Conservation (phyloP, 2,797 vertebrate genomes). For the Toxotes lorentzi region DNA sequence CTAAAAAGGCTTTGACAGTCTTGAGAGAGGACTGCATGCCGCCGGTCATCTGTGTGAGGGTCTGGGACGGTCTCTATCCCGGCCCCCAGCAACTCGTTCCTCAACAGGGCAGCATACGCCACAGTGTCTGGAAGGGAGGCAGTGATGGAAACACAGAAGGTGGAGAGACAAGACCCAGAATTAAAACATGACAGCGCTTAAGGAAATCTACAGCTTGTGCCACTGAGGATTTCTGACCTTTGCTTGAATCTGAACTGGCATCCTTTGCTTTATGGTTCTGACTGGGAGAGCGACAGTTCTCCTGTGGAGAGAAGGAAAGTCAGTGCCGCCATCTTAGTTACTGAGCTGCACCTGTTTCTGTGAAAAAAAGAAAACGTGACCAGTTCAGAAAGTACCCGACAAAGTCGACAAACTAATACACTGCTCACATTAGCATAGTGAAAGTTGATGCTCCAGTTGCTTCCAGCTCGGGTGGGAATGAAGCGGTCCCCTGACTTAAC, state of each 20-base stretch:
- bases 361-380: not conserved
- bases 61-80: constrained; percentile 86
- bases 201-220: not conserved
- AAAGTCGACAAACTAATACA: not conserved
- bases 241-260: constrained; percentile 84
- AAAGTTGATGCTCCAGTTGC: constrained; percentile 91
- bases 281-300: constrained; percentile 87
- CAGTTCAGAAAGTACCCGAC: not conserved
- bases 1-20: constrained; percentile 86
- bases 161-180: not conserved
- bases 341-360: not conserved
- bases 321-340: too few species aligned
- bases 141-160: not conserved
- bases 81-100: constrained; percentile 88
- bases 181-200: not conserved
- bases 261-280: constrained; percentile 88
- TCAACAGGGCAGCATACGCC: constrained; percentile 87
- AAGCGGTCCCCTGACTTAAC: constrained; percentile 87
- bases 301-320: constrained; percentile 68
- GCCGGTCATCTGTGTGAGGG: constrained; percentile 84
- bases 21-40: constrained; percentile 79
- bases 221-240: constrained; percentile 75
- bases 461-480: constrained; percentile 87
- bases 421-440: constrained; percentile 86
- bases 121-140: constrained; percentile 78